phyloP scores from a whole-genome alignment of 2,113 vertebrate genomes.

The Zosterops lateralis region DNA sequence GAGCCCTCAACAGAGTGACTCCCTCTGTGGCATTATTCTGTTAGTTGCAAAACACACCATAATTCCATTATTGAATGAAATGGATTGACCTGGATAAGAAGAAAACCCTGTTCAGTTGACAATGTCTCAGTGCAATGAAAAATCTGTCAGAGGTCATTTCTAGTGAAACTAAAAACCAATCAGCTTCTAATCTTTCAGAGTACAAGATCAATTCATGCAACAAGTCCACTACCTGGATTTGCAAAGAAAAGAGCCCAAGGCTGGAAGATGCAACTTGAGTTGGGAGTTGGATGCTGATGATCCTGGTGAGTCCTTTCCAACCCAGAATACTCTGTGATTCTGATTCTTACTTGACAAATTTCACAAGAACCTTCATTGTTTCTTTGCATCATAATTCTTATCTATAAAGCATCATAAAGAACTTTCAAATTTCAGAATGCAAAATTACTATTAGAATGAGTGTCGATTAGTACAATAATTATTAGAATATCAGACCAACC shows the following conservation, averaged over 20 bases:
- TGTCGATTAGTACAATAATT: accelerated
- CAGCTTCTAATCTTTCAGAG: neutral
- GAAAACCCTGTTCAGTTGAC: neutral
- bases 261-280: neutral
- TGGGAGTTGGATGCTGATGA: neutral
- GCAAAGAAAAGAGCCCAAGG: neutral
- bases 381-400: neutral
- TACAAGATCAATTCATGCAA: neutral
- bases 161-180: neutral
- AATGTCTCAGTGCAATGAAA: neutral
- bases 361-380: neutral
- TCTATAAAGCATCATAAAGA: neutral
- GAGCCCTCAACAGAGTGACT: neutral
- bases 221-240: neutral
- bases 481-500: neutral
- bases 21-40: neutral
- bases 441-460: neutral
- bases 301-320: neutral
- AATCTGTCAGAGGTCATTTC: neutral
- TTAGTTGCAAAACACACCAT: neutral
- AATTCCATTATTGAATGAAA: neutral
- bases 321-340: neutral
- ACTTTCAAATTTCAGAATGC: neutral
- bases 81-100: neutral
- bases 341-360: neutral